Evolutionary conservation across 2,888 invertebrate species (phyloP), one percentile per base, ranked within the genome.

Genomic region (Papilio elwesi): DNA sequence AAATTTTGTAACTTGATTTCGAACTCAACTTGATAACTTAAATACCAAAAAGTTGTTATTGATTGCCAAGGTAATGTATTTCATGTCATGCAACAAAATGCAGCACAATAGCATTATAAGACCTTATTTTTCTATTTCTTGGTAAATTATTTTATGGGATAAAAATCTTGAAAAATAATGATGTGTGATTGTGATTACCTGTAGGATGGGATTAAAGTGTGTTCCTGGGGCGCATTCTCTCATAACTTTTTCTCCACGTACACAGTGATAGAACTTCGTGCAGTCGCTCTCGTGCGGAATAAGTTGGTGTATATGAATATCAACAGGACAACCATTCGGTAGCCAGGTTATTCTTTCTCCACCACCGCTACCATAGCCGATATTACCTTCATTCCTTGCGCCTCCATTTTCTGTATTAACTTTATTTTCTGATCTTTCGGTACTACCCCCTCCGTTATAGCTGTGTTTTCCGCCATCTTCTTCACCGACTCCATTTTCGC

Each of bases 231-330:
- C 67, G 47, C 82, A 82, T 3, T 69, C 48, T 11, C 76, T 74
- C 15, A 70, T 76, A 0, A 78, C 76, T 43, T 75, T 75, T 43
- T 78, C 75, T 38, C 82, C 83, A 11, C 73, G 74, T 6, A 77
- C 77, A 73, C 85, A 87, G 55, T 80, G 77, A 76, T 85, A 87
- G 78, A 82, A 87, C 59, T 81, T 79, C 26, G 70, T 64, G 70
- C 85, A 86, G n/a, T 81, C 76, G 0, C 67, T 76, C 16, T 82
- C 81, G 63, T 85, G 84, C 0, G 85, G 82, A 47, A 85, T 55
- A 0, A 84, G 77, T 1, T 75, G 68, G 62, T 83, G 78, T 0
- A 79, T 36, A 36, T 64, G 26, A 51, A 78, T 80, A 68, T 81
- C 78, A 11, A 75, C 76, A 0, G 84, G 83, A 66, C 84, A 83